Conservation (phyloP, 2,113 vertebrate genomes). For the Fulica atra region DNA sequence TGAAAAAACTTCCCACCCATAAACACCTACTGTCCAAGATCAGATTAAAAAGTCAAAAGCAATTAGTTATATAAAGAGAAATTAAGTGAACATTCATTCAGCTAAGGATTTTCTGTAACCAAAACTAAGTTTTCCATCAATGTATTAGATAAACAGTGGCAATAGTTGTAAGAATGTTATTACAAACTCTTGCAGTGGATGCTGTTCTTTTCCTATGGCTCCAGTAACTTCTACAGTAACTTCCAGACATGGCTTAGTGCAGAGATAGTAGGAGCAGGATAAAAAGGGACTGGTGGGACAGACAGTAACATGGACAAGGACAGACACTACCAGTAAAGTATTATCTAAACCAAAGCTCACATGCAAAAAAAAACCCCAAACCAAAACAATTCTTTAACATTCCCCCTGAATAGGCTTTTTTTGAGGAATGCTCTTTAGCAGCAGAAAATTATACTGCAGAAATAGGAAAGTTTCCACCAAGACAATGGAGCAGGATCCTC, state of each 20-base stretch:
- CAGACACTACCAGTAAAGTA: neutral
- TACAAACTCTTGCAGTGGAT: neutral
- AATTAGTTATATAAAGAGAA: neutral
- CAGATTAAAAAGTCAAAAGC: neutral
- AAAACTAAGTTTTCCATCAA: neutral
- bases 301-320: neutral
- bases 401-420: neutral
- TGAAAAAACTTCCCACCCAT: neutral
- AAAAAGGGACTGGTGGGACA: neutral
- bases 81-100: neutral
- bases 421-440: neutral
- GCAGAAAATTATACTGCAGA: neutral
- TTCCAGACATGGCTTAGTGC: neutral
- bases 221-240: neutral
- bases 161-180: neutral
- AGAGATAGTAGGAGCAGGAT: neutral
- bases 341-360: neutral
- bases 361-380: neutral
- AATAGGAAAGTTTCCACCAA: neutral
- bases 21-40: neutral
- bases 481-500: neutral
- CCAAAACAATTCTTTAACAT: neutral
- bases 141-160: neutral
- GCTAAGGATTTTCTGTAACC: neutral
- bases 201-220: neutral